phyloP scores from a whole-genome alignment of 2,797 vertebrate species.

The Propithecus perrieri region DNA sequence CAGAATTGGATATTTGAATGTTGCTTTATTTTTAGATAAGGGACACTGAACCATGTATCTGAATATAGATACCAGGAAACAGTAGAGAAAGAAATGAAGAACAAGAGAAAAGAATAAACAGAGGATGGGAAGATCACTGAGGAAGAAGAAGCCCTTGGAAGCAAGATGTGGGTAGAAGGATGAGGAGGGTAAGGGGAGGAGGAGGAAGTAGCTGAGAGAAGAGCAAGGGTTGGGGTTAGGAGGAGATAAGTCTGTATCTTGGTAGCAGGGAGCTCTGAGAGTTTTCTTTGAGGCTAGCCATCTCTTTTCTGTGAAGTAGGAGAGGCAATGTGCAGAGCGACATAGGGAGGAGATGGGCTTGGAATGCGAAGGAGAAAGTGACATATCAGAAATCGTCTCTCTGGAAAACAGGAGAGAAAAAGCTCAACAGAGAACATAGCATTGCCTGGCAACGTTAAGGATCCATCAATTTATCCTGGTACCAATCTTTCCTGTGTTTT shows the following conservation, averaged over 20 bases:
- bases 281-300: background rate
- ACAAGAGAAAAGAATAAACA: background rate
- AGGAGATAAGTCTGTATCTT: background rate
- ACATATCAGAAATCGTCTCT: background rate
- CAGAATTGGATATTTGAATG: background rate
- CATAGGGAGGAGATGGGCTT: background rate
- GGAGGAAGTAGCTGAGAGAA: background rate
- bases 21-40: background rate
- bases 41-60: background rate
- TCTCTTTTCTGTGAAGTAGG: background rate
- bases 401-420: background rate
- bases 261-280: background rate
- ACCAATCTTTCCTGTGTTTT: background rate
- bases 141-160: background rate
- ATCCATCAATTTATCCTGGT: background rate
- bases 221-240: background rate
- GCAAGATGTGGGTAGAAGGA: background rate
- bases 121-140: background rate
- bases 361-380: background rate
- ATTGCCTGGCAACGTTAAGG: background rate
- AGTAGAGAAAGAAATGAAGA: background rate
- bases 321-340: background rate
- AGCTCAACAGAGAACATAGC: background rate
- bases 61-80: background rate
- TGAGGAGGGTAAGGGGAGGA: background rate